A percentile compares a stretch with the other conserved stretches of the same genome.
Evolutionary conservation across 2,888 invertebrate species (phyloP).

Genomic region (Cantharis rustica): DNA sequence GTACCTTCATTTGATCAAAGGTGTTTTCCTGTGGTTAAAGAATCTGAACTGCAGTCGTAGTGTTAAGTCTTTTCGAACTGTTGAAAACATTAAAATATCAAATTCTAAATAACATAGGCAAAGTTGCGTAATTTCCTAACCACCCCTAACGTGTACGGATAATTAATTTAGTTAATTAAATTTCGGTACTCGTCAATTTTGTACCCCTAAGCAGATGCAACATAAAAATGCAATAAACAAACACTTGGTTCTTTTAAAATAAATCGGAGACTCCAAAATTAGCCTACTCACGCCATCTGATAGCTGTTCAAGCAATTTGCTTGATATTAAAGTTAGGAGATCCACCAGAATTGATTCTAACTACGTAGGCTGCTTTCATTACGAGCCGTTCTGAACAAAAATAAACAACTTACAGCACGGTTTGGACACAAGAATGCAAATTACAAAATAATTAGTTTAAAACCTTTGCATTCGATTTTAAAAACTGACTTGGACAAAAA

Average conservation of each 20-base stretch:
- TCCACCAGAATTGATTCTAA: conserved; percentile 50
- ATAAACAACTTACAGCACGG: background rate
- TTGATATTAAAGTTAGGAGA: conserved; percentile 50
- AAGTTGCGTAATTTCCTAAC: background rate
- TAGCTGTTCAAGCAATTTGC: conserved; percentile 44
- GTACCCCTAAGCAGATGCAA: conserved; percentile 8
- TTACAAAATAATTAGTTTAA: background rate
- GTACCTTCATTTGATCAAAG: conserved; percentile 80
- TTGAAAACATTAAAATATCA: conserved; percentile 51
- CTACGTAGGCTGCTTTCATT: conserved; percentile 54
- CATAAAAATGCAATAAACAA: background rate
- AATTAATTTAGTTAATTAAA: conserved; percentile 2
- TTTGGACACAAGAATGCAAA: background rate
- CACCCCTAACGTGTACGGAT: background rate
- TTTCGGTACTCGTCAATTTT: conserved; percentile 13
- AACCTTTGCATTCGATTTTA: background rate
- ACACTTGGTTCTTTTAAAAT: background rate
- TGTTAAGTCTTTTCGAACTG: conserved; percentile 96
- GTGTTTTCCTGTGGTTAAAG: conserved; percentile 91
- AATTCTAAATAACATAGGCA: background rate
- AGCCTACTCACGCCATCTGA: conserved; percentile 24
- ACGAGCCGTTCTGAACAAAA: conserved; percentile 49
- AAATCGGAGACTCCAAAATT: background rate
- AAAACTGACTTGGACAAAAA: background rate
- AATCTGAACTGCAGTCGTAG: conserved; percentile 94